Conservation (phyloP, 1,140 invertebrate species). For the Drosophila rufa region DNA sequence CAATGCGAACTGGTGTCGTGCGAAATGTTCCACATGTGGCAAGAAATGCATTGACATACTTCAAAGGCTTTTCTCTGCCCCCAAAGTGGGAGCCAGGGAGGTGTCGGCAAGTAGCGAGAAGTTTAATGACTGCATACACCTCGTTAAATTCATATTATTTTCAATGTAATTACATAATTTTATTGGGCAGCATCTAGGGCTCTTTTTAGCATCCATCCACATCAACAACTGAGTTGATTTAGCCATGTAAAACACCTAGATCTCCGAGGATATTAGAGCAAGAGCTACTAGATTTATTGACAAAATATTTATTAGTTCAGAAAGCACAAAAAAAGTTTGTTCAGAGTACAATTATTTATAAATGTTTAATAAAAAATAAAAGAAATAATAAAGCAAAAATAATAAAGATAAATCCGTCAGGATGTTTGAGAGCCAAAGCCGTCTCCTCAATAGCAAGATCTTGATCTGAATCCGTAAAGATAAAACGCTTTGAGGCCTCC, state of each 20-base stretch:
- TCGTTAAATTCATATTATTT: conserved; percentile 11
- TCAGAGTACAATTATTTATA: no score
- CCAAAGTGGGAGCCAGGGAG: conserved; percentile 8
- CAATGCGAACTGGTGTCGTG: conserved; percentile 42
- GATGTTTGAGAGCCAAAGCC: no score
- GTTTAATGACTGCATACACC: conserved; percentile 6
- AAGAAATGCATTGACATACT: conserved; percentile 78
- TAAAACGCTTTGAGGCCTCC: no score
- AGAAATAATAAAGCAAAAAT: no score
- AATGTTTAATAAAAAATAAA: not conserved
- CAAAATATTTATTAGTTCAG: no score
- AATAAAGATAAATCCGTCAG: not conserved
- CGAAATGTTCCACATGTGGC: conserved; percentile 78
- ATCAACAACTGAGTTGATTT: no score
- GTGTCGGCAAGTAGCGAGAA: not conserved
- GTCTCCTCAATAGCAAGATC: not conserved
- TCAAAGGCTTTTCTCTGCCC: conserved; percentile 63
- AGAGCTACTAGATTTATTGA: no score
- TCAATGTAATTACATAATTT: not conserved
- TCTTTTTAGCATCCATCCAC: no score
- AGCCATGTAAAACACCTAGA: no score
- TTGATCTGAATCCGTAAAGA: not conserved
- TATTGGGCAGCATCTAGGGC: not conserved
- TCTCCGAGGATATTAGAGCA: no score
- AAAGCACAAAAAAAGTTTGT: no score